phyloP scores from a whole-genome alignment of 2,113 vertebrate genomes.

The Lampris megalopsis region DNA sequence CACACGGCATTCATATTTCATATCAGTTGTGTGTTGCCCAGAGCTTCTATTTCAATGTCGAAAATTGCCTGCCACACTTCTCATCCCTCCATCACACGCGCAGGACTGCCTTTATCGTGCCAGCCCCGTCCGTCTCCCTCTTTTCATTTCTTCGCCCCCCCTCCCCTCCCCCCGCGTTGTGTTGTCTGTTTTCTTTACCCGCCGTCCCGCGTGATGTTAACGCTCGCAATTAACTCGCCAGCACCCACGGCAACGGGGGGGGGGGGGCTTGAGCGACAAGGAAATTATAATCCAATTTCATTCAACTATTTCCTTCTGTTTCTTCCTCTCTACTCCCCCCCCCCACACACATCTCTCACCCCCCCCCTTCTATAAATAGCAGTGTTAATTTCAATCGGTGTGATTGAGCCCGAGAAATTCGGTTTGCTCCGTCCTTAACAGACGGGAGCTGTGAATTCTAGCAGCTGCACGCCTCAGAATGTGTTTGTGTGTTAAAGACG shows the following conservation, averaged over 20 bases:
- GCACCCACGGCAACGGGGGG: conserved; percentile 27
- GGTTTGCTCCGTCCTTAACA: conserved; percentile 54
- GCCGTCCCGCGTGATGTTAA: conserved; percentile 65
- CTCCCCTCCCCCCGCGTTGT: background rate
- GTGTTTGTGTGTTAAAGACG: conserved; percentile 29
- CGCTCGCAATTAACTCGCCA: conserved; percentile 74
- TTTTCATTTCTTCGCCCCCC: conserved; percentile 13
- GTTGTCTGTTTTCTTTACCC: conserved; percentile 32
- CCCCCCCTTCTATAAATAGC: conserved; percentile 78
- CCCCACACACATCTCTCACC: conserved; percentile 1
- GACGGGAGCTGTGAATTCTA: conserved; percentile 76
- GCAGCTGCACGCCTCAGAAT: conserved; percentile 68
- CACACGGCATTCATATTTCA: conserved; percentile 65
- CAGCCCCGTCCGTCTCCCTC: conserved; percentile 27
- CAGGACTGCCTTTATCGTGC: conserved; percentile 48
- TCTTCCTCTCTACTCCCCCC: background rate
- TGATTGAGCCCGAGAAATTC: conserved; percentile 68
- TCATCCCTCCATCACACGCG: conserved; percentile 37
- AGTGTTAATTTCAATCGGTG: conserved; percentile 81
- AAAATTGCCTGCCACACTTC: conserved; percentile 53
- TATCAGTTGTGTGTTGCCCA: conserved; percentile 57
- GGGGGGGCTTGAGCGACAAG: conserved; percentile 3
- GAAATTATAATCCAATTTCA: conserved; percentile 59
- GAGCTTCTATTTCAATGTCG: conserved; percentile 66
- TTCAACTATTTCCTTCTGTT: conserved; percentile 43